A percentile compares a stretch with the other conserved stretches of the same genome.
Evolutionary conservation across 2,113 vertebrate species (phyloP).

Genomic region (Microcebus lehilahytsara): DNA sequence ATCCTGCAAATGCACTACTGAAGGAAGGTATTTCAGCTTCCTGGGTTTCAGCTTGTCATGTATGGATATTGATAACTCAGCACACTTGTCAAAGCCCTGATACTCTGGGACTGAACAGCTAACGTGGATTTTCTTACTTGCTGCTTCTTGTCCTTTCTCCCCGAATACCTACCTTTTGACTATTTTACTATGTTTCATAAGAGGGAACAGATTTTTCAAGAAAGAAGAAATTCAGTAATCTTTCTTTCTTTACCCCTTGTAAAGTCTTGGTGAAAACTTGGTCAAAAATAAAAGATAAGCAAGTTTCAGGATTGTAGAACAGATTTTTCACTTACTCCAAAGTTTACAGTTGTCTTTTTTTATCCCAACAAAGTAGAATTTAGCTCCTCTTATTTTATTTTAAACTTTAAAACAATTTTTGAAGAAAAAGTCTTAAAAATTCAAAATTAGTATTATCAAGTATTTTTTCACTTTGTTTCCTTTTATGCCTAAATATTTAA

Average conservation of each 20-base stretch:
- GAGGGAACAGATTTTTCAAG: neutral
- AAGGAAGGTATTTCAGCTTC: neutral
- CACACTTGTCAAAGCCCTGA: fast-evolving
- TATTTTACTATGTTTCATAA: neutral
- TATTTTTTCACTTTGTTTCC: neutral
- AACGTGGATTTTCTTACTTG: neutral
- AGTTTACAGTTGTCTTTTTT: neutral
- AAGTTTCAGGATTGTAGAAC: neutral
- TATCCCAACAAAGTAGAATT: neutral
- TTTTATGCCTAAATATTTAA: neutral
- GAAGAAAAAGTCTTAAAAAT: neutral
- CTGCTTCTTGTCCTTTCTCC: neutral
- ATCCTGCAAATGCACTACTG: fast-evolving
- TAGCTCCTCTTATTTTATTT: neutral
- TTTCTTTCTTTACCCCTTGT: neutral
- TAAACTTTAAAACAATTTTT: neutral
- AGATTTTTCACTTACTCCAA: neutral
- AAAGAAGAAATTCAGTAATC: neutral
- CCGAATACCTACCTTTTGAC: neutral
- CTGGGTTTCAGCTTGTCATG: neutral
- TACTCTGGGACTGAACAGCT: fast-evolving
- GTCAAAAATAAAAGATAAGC: neutral
- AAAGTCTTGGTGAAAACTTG: neutral
- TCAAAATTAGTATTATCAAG: neutral
- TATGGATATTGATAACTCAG: neutral